Evolutionary conservation across 2,888 invertebrate species (phyloP).

Genomic region (Scaeva pyrastri): DNA sequence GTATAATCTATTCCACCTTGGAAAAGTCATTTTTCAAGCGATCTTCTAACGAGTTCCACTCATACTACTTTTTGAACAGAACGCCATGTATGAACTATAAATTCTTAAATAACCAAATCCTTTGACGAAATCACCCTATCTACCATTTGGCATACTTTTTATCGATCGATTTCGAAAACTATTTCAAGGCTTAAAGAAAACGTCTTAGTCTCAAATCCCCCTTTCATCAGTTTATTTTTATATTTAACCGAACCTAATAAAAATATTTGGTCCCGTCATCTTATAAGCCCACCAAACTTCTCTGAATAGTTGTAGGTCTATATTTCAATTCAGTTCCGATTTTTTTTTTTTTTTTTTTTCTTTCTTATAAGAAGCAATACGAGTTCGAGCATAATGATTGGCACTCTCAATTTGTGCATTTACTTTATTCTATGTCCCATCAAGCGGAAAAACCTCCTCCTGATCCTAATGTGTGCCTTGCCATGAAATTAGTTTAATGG

Average conservation of each 20-base stretch:
- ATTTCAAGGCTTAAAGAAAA: too few species aligned
- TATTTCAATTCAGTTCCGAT: neutral
- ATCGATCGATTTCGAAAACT: too few species aligned
- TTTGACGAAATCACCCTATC: too few species aligned
- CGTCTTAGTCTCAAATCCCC: too few species aligned
- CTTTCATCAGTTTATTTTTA: too few species aligned
- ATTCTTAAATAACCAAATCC: too few species aligned
- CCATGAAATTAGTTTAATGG: constrained; percentile 75
- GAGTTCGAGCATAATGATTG: constrained; percentile 4
- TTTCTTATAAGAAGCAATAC: neutral
- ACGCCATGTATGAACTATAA: too few species aligned
- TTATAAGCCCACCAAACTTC: neutral
- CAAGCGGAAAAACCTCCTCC: constrained; percentile 48
- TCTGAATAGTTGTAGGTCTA: neutral
- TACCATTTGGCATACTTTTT: too few species aligned
- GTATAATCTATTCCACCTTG: too few species aligned
- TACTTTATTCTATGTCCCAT: constrained; percentile 32
- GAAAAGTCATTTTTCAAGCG: too few species aligned
- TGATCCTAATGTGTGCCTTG: constrained; percentile 41
- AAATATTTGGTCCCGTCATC: neutral
- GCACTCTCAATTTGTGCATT: constrained; percentile 45
- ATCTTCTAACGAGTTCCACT: too few species aligned
- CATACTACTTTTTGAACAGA: too few species aligned
- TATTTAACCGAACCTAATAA: neutral
- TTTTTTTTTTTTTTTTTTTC: neutral